Conservation (phyloP, 2,113 vertebrate genomes). For the Dasyurus viverrinus region DNA sequence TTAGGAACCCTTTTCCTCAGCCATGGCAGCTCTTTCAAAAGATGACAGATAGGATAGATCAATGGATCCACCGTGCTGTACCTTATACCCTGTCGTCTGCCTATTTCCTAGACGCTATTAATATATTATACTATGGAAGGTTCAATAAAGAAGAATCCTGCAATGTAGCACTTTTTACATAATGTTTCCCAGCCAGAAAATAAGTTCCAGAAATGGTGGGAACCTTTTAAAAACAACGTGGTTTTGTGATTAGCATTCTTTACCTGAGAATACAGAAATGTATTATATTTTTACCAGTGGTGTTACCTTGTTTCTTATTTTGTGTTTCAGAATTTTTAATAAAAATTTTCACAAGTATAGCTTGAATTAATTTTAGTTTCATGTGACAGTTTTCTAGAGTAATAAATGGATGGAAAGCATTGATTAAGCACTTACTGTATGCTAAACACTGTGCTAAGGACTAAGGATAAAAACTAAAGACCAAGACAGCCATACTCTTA, state of each 20-base stretch:
- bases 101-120: not conserved
- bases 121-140: not conserved
- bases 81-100: not conserved
- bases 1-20: not conserved
- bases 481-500: not conserved
- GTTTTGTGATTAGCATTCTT: not conserved
- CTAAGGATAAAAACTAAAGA: not conserved
- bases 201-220: not conserved
- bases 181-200: not conserved
- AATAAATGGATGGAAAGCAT: not conserved
- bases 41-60: not conserved
- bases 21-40: not conserved
- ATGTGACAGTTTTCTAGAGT: not conserved
- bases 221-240: not conserved
- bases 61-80: not conserved
- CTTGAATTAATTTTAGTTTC: not conserved
- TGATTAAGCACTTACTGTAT: not conserved
- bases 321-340: not conserved
- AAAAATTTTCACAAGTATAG: not conserved
- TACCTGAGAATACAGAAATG: not conserved
- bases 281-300: not conserved
- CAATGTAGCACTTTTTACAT: not conserved
- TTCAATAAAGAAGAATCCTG: not conserved
- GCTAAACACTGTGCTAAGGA: not conserved
- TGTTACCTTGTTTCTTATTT: not conserved